phyloP scores from a whole-genome alignment of 1,140 invertebrate genomes.

The Laodelphax striatellus region DNA sequence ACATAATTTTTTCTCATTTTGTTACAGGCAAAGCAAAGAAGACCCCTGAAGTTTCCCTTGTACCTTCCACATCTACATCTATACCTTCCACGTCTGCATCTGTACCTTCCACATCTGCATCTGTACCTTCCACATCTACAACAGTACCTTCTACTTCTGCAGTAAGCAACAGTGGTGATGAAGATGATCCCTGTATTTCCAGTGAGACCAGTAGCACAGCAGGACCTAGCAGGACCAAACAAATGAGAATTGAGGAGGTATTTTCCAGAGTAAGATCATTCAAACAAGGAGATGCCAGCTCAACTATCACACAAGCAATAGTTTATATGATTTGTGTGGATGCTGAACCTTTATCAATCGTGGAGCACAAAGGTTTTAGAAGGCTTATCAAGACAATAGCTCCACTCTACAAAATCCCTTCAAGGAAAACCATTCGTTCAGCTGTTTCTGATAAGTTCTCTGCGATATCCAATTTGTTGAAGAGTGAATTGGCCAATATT shows the following conservation, averaged over 20 bases:
- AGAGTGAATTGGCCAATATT: constrained; percentile 15
- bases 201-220: too few relatives aligned
- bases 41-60: too few relatives aligned
- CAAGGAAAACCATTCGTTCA: constrained; percentile 15
- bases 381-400: constrained; percentile 27
- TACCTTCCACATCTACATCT: too few relatives aligned
- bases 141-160: too few relatives aligned
- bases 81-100: too few relatives aligned
- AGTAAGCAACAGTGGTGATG: too few relatives aligned
- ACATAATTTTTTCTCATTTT: too few relatives aligned
- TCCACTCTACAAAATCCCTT: constrained; percentile 30
- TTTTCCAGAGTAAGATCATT: constrained; percentile 9
- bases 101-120: too few relatives aligned
- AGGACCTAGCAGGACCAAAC: too few relatives aligned
- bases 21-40: too few relatives aligned
- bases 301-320: constrained; percentile 17
- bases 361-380: constrained; percentile 31
- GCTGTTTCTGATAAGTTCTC: constrained; percentile 29
- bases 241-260: not conserved
- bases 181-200: too few relatives aligned
- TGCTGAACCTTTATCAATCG: constrained; percentile 27
- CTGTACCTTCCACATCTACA: too few relatives aligned
- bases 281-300: constrained; percentile 3
- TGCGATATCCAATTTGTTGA: constrained; percentile 20
- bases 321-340: constrained; percentile 30